These are phyloP conservation scores for Melanargia galathea DNA, from an alignment of 2,888 invertebrate species.

Conservation along the genomic window DNA sequence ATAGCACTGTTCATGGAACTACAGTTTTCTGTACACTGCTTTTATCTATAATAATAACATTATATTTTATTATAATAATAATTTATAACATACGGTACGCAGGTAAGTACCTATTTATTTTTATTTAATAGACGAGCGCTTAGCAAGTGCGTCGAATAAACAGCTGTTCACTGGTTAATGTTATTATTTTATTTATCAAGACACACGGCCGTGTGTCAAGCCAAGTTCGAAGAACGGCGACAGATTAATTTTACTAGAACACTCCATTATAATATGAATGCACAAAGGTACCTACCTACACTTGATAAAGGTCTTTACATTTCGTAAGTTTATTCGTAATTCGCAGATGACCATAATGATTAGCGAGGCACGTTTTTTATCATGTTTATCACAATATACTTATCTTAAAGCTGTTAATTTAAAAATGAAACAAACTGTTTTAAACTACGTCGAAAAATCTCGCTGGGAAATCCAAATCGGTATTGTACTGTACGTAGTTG, in stretches of 20 bases:
- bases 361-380: constrained; percentile 25
- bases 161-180: too few relatives aligned
- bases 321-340: neutral
- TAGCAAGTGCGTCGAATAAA: neutral
- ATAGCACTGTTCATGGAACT: neutral
- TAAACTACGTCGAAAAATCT: neutral
- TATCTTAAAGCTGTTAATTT: constrained; percentile 15
- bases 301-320: constrained; percentile 2
- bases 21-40: neutral
- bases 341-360: constrained; percentile 27
- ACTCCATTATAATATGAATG: neutral
- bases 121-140: neutral
- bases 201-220: too few relatives aligned
- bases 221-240: too few relatives aligned
- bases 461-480: constrained; percentile 9
- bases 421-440: constrained; percentile 9
- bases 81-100: too few relatives aligned
- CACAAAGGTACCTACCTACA: too few relatives aligned
- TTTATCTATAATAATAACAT: too few relatives aligned
- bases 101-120: neutral
- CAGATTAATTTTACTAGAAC: neutral
- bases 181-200: too few relatives aligned
- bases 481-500: neutral
- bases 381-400: constrained; percentile 11
- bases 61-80: too few relatives aligned